A percentile compares a stretch with the other conserved stretches of the same genome.
Conservation (phyloP, 1,140 invertebrate species). For the Riptortus pedestris region DNA sequence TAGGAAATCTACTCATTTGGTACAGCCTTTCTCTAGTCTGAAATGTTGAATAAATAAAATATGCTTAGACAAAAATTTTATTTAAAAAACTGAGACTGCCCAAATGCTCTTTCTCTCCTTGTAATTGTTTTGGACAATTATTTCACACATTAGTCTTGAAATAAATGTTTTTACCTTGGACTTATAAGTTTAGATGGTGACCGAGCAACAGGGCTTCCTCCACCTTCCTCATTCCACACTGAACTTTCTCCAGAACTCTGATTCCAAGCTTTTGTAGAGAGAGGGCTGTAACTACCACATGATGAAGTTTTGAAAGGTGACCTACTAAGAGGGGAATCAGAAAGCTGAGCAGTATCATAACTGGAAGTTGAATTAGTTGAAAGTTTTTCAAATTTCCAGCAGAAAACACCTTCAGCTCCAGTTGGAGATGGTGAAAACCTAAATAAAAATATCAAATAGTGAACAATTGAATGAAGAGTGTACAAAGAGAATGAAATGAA, state of each 20-base stretch:
- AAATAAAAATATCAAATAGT: slow-evolving; percentile 3
- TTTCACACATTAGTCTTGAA: too few relatives aligned
- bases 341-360: slow-evolving; percentile 26
- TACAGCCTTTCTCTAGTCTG: too few relatives aligned
- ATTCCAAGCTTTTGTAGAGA: slow-evolving; percentile 21
- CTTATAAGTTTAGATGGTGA: background rate
- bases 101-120: too few relatives aligned
- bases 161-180: background rate
- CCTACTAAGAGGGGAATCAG: slow-evolving; percentile 25
- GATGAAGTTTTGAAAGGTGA: slow-evolving; percentile 26
- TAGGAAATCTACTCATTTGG: too few relatives aligned
- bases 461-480: too few relatives aligned
- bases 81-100: too few relatives aligned
- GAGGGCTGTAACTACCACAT: slow-evolving; percentile 25
- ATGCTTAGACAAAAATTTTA: too few relatives aligned
- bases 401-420: slow-evolving; percentile 16
- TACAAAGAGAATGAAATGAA: too few relatives aligned
- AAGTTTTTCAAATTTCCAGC: slow-evolving; percentile 25
- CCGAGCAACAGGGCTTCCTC: slow-evolving; percentile 17
- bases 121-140: too few relatives aligned
- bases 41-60: too few relatives aligned
- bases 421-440: slow-evolving; percentile 10
- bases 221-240: slow-evolving; percentile 25
- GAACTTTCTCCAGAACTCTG: slow-evolving; percentile 29
- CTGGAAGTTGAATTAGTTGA: slow-evolving; percentile 22